Evolutionary conservation across 2,888 invertebrate genomes (phyloP), one percentile per base, ranked within the genome.

Genomic region (Helicoverpa assulta): DNA sequence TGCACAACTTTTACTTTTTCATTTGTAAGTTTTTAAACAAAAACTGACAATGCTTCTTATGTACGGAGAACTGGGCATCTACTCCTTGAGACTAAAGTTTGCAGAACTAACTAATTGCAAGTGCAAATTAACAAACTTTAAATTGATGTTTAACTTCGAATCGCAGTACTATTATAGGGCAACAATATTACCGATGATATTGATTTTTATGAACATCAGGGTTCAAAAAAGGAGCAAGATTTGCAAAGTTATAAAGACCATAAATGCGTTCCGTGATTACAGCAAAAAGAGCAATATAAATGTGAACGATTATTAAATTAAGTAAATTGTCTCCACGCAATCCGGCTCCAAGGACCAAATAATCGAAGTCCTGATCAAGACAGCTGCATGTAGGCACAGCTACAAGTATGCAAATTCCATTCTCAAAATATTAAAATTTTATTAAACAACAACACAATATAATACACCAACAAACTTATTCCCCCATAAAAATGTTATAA

Each of bases 61-160:
- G 47, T 16, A 57, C 50, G 29, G 33, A 10, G 43, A 55, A 62
- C 40, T 47, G 50, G 33, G 63, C 63, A 70, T 52, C 73, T 61
- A 29, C 71, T 53, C 40, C 59, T 59, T 40, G 76, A 56, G 59
- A 56, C 47, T 53, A 7, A 56, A 74, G 59, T 70, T 70, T 21
- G 55, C 37, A 62, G 76, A 74, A 76, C 70, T 69, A 4, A 63
- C 55, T 70, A 73, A 73, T 73, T 74, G 73, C 76, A 60, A 76
- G 29, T 70, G 63, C 74, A 60, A 70, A 74, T 76, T 71, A 76
- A 64, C 47, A 50, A 73, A 74, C 77, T 74, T 74, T 76, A 53
- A 70, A 76, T 74, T 64, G 71, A 53, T 70, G 71, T 60, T 71
- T 56, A 64, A 76, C 55, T 76, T 70, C 14, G 47, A 53, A 70